These are phyloP conservation scores for Sardina pilchardus DNA, from an alignment of 2,113 vertebrate genomes.

Conservation along the genomic window DNA sequence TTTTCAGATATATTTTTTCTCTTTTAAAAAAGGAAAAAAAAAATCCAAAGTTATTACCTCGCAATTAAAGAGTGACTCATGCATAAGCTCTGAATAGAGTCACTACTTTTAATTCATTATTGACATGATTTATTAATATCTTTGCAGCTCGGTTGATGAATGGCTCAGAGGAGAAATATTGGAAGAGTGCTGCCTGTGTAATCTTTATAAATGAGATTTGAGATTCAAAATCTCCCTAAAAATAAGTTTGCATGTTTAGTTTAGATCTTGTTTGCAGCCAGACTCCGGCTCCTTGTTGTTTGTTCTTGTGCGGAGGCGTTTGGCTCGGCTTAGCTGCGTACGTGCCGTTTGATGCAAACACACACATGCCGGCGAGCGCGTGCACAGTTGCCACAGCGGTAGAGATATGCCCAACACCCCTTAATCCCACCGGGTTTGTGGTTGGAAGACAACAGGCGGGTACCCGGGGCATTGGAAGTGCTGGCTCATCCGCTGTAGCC, in stretches of 20 bases:
- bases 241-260: neutral
- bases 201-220: conserved; percentile 3
- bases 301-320: conserved; percentile 54
- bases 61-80: neutral
- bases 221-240: neutral
- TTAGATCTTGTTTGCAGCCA: conserved; percentile 25
- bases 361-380: neutral
- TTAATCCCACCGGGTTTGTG: neutral
- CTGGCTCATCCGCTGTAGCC: neutral
- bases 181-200: neutral
- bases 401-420: conserved; percentile 17
- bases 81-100: neutral
- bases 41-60: neutral
- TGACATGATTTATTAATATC: neutral
- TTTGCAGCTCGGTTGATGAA: neutral
- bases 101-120: neutral
- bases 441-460: neutral
- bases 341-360: conserved; percentile 51
- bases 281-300: conserved; percentile 36
- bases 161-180: neutral
- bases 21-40: neutral
- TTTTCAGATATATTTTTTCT: neutral
- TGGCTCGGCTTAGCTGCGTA: conserved; percentile 61
- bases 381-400: conserved; percentile 34
- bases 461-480: neutral